phyloP scores from a whole-genome alignment of 2,797 vertebrate genomes.

The Pipistrellus kuhlii region DNA sequence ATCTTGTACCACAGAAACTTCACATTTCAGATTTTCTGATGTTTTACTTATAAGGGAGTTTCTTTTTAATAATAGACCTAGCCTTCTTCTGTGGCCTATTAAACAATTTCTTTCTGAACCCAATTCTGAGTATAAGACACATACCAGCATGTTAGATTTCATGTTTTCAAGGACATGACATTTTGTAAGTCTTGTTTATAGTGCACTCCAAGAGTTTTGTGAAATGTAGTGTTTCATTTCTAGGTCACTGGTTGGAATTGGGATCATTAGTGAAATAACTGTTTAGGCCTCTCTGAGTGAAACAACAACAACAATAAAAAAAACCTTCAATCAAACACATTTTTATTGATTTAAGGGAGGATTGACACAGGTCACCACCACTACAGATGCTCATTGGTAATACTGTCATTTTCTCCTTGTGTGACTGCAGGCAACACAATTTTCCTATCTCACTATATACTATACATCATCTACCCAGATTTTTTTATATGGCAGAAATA shows the following conservation, averaged over 20 bases:
- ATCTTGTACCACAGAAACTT: background rate
- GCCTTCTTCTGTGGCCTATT: background rate
- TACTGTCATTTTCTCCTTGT: background rate
- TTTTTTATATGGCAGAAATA: background rate
- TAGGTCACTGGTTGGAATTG: conserved; percentile 45
- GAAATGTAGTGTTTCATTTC: conserved; percentile 53
- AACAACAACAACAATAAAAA: conserved; percentile 5
- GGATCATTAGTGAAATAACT: conserved; percentile 48
- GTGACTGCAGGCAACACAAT: background rate
- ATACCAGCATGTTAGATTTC: background rate
- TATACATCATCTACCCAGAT: background rate
- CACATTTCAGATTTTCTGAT: background rate
- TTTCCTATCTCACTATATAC: background rate
- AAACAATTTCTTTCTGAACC: conserved; percentile 38
- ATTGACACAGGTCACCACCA: background rate
- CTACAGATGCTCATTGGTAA: background rate
- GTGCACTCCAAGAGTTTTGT: background rate
- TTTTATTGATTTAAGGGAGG: background rate
- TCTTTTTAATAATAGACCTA: conserved; percentile 9
- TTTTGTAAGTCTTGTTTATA: conserved; percentile 51
- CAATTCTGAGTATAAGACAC: conserved; percentile 28
- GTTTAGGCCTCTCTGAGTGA: background rate
- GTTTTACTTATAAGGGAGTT: conserved; percentile 1
- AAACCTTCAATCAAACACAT: background rate
- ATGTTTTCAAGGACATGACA: conserved; percentile 43